Evolutionary conservation across 2,113 vertebrate genomes (phyloP).

Genomic region (Cacatua alba): DNA sequence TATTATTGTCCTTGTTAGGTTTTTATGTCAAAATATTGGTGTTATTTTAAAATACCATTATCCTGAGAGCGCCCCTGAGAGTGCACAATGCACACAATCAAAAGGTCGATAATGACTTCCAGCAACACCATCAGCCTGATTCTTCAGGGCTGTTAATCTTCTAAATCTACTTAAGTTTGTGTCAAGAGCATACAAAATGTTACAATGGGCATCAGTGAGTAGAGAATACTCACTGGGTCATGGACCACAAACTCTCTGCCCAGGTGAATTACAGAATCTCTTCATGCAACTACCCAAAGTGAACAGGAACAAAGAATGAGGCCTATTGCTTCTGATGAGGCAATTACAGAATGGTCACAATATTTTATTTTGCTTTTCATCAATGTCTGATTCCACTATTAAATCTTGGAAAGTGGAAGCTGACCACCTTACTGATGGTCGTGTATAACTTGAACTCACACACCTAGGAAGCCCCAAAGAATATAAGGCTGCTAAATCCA

Average conservation of each 20-base stretch:
- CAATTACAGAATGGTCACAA: background rate
- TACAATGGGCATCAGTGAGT: background rate
- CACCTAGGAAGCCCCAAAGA: background rate
- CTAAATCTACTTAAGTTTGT: background rate
- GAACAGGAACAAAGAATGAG: background rate
- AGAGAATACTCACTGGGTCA: background rate
- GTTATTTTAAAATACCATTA: background rate
- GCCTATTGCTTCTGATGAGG: background rate
- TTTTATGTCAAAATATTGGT: background rate
- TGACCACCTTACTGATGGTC: background rate
- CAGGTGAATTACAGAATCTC: background rate
- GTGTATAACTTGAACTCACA: rapidly evolving
- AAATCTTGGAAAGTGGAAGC: background rate
- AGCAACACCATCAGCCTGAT: background rate
- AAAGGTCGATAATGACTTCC: background rate
- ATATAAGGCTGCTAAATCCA: background rate
- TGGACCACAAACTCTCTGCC: background rate
- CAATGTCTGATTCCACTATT: background rate
- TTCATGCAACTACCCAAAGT: background rate
- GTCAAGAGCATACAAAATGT: background rate
- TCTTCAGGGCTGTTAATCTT: background rate
- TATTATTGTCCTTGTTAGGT: background rate
- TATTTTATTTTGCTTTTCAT: background rate
- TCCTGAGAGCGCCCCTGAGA: background rate
- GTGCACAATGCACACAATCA: background rate